Evolutionary conservation across 2,113 vertebrate species (phyloP), one percentile per base, ranked within the genome.

Genomic region (Siniperca chuatsi): DNA sequence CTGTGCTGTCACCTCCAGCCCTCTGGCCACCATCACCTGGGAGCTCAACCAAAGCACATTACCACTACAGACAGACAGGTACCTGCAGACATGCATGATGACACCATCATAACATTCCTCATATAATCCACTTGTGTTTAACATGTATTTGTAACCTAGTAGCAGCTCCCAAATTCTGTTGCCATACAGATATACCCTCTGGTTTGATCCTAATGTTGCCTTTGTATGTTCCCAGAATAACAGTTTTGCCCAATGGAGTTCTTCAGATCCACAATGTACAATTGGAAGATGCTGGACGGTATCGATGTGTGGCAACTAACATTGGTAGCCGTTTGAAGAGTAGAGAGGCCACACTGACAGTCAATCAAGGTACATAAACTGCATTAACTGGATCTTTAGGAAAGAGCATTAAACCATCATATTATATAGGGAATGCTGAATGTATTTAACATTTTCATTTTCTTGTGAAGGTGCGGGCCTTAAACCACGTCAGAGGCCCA

Each of bases 211-310:
- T 29, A 3, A 78, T 46, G 12, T 46, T 65, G 40, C 20, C 12
- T 66, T 44, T 90, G 74, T 92, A 46, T 80, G 1, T 79, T 87
- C 55, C 29, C 87, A 99, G 98, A 95, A 95, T 99, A 83, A 98
- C 97, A 0, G 87, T 96, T 87, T 90, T 99, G 60, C 97, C 97
- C 15, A 97, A 97, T 6, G 98, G 98, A 93, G 96, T 98, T 40
- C 92, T 99, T 77, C 98, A 99, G 35, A 99, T 99, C 87, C 96
- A 97, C 68, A 97, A 96, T 15, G 97, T 97, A 13, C 96, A 96
- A 33, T 87, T 82, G 23, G 95, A 89, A 81, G 97, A 99, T 93
- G 96, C 95, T 82, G 98, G 98, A 21, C 95, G 79, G 81, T 99
- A 99, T 29, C 94, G 97, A 50, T 99, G 98, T 78, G 95, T 98